These are phyloP conservation scores for Aptenodytes patagonicus DNA, from an alignment of 2,113 vertebrate species.

Conservation along the genomic window DNA sequence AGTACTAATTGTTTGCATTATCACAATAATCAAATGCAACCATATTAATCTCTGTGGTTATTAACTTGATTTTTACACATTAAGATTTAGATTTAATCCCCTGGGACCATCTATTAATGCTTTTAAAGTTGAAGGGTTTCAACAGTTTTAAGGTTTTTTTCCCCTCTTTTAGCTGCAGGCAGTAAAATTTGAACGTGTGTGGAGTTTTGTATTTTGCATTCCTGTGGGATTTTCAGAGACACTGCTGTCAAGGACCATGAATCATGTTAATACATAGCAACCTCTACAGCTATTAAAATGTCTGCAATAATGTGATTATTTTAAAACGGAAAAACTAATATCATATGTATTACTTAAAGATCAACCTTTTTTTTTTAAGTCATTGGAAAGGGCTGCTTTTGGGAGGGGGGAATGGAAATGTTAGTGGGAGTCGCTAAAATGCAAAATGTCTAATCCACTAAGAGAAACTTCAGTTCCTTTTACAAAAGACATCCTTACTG, in stretches of 20 bases:
- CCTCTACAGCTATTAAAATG: conserved; percentile 87
- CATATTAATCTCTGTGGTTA: conserved; percentile 85
- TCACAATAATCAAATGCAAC: conserved; percentile 84
- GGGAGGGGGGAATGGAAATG: conserved; percentile 23
- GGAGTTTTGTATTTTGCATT: conserved; percentile 84
- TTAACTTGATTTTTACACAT: conserved; percentile 86
- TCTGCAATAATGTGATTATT: conserved; percentile 88
- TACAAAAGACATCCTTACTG: conserved; percentile 53
- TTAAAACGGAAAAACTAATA: conserved; percentile 83
- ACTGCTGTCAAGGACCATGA: conserved; percentile 86
- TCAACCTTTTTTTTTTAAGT: conserved; percentile 66
- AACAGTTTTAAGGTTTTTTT: conserved; percentile 81
- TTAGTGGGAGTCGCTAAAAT: conserved; percentile 59
- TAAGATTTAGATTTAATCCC: conserved; percentile 86
- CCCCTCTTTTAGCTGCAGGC: conserved; percentile 84
- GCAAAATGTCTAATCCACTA: conserved; percentile 51
- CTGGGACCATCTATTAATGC: conserved; percentile 83
- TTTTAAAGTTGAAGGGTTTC: conserved; percentile 88
- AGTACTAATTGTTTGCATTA: conserved; percentile 85
- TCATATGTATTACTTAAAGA: conserved; percentile 82
- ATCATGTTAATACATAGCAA: conserved; percentile 86
- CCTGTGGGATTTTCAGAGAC: conserved; percentile 83
- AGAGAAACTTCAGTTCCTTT: conserved; percentile 63
- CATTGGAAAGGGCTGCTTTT: conserved; percentile 54
- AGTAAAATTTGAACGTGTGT: conserved; percentile 84